Base-by-base conservation (phyloP, 2,113 vertebrate genomes). In the Sceloporus tristichus region DNA sequence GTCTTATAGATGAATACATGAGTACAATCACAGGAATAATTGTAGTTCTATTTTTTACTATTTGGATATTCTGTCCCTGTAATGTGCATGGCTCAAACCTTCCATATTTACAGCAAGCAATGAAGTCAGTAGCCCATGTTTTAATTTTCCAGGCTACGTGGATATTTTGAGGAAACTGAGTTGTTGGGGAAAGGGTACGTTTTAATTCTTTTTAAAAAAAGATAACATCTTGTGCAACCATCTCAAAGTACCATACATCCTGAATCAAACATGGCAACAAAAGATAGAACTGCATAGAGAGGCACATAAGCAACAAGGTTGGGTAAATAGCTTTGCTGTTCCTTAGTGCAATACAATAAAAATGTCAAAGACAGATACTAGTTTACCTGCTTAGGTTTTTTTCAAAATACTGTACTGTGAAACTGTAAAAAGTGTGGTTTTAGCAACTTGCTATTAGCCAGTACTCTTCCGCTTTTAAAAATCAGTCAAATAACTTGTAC, bases 261-360 rank as follows among this genome's bases (percentile, higher is more conserved):
- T 38, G 94, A 90, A 85, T 78, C 79, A 86, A 93, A 92, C 90
- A 88, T 93, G 92, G 1, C 81, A 91, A 94, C 88, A 91, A 91
- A 95, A 93, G 93, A 85, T 73, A 79, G 70, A 94, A 86, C 80
- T 85, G 82, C 89, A 95, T 92, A 89, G 68, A 71, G 9, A 91
- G 40, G 34, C 73, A 53, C 62, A 62, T 9, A 87, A 94, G 92
- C 83, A 79, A 89, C 92, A 85, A 80, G 80, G 85, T 90, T 95
- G 92, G 92, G 92, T 94, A 86, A 95, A 96, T 93, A 93, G 93
- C 82, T 91, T 92, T 85, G 89, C 95, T 97, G 95, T 97, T 97
- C 96, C 96, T 95, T 95, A 96, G 96, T 96, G 96, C 96, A 96
- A 94, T 95, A 95, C 80, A 95, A 96, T 91, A 95, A 97, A 91